Evolutionary conservation across 2,113 vertebrate species (phyloP), one percentile per base, ranked within the genome.

Genomic region (Corythornis vintsioides): DNA sequence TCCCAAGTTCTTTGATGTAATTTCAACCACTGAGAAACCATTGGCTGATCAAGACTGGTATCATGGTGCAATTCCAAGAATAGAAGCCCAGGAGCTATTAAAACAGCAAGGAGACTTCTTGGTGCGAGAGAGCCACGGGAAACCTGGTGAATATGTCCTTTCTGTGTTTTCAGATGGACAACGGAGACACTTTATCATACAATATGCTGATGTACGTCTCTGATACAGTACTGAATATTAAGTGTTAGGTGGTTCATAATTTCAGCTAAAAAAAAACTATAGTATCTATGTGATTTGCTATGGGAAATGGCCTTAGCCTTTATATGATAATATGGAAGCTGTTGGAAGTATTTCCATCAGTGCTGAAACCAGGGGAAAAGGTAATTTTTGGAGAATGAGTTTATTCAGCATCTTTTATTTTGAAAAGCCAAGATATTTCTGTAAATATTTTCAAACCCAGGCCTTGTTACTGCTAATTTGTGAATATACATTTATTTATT

Each of bases 141-240:
- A 99, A 97, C 99, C 99, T 38, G 99, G 99, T 96, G 99, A 99
- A 98, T 99, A 99, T 95, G 99, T 99, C 94, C 98, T 99, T 97
- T 99, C 99, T 55, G 99, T 99, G 94, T 99, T 98, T 97, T 99
- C 98, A 87, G 99, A 99, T 71, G 98, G 98, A 84, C 99, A 99
- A 95, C 97, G 99, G 89, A 98, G 99, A 80, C 99, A 99, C 97
- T 99, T 99, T 98, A 99, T 99, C 98, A 99, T 99, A 97, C 99
- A 99, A 95, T 99, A 97, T 89, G 98, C 98, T 55, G 99, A 99
- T 76, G 99, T 99, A 98, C 97, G 98, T 98, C 96, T 96, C 82
- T 95, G 95, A 92, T 93, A 94, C 13, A 92, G 88, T 96, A 91
- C 64, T 90, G 43, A 90, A 65, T 89, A 91, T 85, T 95, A 20